Conservation (phyloP, 2,113 vertebrate species). For the Otolemur garnettii region DNA sequence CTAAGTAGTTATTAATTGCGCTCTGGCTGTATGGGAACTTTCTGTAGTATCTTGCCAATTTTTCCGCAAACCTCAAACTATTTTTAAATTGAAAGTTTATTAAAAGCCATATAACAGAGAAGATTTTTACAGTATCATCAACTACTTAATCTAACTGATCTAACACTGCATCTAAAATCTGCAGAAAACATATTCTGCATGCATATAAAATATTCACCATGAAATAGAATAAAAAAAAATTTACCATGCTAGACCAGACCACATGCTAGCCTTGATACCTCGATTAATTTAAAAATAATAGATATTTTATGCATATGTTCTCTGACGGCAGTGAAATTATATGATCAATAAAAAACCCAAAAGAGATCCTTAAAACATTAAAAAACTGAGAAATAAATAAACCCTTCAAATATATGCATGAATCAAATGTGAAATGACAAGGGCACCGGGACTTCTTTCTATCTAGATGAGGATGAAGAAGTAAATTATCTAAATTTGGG, state of each 20-base stretch:
- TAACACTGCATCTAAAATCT: background rate
- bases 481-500: background rate
- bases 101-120: background rate
- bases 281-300: background rate
- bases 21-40: background rate
- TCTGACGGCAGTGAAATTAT: background rate
- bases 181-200: background rate
- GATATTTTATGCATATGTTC: background rate
- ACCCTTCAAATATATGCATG: too few relatives aligned
- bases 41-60: background rate
- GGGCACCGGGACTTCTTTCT: too few relatives aligned
- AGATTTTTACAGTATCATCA: background rate
- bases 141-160: background rate
- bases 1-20: background rate
- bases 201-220: background rate
- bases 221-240: background rate
- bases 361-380: too few relatives aligned
- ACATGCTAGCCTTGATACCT: background rate
- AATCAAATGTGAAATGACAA: too few relatives aligned
- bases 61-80: background rate
- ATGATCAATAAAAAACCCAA: background rate
- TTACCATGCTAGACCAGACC: background rate
- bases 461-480: background rate
- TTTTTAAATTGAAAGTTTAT: background rate
- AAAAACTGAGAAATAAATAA: too few relatives aligned